phyloP scores from a whole-genome alignment of 2,113 vertebrate species.

The Barnardius zonarius region DNA sequence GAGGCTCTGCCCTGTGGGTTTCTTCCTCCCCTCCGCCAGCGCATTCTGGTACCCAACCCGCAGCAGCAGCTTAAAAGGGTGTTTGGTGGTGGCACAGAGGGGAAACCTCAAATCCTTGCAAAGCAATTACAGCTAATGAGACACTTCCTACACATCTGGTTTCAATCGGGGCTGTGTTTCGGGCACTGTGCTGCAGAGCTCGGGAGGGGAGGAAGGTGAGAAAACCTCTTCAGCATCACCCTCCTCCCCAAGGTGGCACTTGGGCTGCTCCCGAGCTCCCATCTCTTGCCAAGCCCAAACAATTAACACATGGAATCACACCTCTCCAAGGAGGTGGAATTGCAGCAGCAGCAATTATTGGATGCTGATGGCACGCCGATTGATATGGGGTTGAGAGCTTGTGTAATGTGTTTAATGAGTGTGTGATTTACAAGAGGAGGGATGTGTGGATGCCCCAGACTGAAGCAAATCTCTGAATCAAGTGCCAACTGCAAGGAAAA shows the following conservation, averaged over 20 bases:
- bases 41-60: background rate
- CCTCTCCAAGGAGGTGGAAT: background rate
- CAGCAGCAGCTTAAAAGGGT: background rate
- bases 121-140: conserved; percentile 62
- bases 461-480: background rate
- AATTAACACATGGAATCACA: background rate
- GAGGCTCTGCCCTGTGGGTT: background rate
- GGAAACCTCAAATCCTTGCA: conserved; percentile 67
- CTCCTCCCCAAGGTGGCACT: background rate
- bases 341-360: background rate
- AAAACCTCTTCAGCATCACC: background rate
- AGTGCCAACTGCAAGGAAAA: background rate
- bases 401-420: conserved; percentile 6
- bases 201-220: background rate
- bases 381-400: background rate
- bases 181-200: background rate
- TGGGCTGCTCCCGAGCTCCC: background rate
- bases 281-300: background rate
- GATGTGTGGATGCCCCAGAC: background rate
- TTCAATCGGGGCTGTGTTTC: conserved; percentile 4
- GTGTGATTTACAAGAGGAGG: background rate
- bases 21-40: background rate
- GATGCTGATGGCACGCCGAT: background rate
- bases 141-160: conserved; percentile 63
- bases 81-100: background rate